These are phyloP conservation scores for Aldabrachelys gigantea DNA, from an alignment of 2,113 vertebrate genomes.

Conservation along the genomic window DNA sequence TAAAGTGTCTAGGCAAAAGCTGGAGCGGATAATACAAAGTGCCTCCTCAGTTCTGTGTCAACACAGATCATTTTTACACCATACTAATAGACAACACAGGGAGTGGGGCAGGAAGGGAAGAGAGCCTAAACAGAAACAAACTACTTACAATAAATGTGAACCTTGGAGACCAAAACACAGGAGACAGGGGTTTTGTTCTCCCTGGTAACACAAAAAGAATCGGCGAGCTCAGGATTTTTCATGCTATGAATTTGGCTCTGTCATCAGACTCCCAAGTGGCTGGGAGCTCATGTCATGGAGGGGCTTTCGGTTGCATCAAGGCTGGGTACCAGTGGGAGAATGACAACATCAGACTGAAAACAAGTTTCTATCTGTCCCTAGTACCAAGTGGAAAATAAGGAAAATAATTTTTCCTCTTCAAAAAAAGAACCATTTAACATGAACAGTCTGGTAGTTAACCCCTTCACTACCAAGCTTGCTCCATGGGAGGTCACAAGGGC, in stretches of 20 bases:
- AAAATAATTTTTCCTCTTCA: not conserved
- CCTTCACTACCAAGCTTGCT: not conserved
- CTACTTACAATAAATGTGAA: conserved; percentile 23
- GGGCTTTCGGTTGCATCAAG: not conserved
- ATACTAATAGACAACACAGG: conserved; percentile 29
- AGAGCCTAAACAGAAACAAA: conserved; percentile 15
- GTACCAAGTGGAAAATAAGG: not conserved
- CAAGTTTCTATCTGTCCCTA: not conserved
- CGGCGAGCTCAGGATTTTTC: not conserved
- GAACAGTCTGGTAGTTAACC: not conserved
- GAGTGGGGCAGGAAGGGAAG: not conserved
- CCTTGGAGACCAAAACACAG: not conserved
- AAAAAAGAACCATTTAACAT: not conserved
- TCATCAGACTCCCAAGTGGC: not conserved
- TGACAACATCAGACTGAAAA: not conserved
- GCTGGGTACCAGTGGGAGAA: not conserved
- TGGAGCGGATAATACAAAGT: conserved; percentile 54
- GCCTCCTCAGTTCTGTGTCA: conserved; percentile 57
- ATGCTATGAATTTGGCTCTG: not conserved
- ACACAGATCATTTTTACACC: conserved; percentile 66
- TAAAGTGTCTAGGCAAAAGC: conserved; percentile 55
- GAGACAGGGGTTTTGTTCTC: conserved; percentile 2
- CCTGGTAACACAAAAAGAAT: not conserved
- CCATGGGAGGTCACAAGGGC: accelerated
- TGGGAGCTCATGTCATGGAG: not conserved